A percentile compares a stretch with the other conserved stretches of the same genome.
phyloP scores from a whole-genome alignment of 2,797 vertebrate species.

The Lacerta viridis region DNA sequence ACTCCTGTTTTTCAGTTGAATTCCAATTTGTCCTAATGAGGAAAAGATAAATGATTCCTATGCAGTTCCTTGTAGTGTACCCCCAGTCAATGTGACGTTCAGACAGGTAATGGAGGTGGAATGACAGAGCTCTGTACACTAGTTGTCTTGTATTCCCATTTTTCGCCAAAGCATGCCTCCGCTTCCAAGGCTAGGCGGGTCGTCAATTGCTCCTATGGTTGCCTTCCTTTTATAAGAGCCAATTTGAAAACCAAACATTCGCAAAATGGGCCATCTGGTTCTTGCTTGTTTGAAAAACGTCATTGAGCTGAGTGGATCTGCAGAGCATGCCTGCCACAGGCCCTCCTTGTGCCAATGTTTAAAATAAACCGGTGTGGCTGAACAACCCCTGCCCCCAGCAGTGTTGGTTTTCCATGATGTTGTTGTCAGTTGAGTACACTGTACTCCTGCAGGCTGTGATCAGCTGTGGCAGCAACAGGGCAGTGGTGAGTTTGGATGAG shows the following conservation, averaged over 20 bases:
- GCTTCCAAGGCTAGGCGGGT: conserved; percentile 57
- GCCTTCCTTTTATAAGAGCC: conserved; percentile 56
- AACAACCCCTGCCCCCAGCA: neutral
- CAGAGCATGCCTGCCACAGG: conserved; percentile 84
- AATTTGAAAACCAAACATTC: conserved; percentile 71
- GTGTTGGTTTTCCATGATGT: conserved; percentile 49
- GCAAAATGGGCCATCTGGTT: conserved; percentile 82
- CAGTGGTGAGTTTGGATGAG: conserved; percentile 54
- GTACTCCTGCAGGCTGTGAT: conserved; percentile 47
- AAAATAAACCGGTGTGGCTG: conserved; percentile 84
- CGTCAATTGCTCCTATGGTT: conserved; percentile 64
- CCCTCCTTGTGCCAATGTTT: conserved; percentile 76
- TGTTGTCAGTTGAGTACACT: conserved; percentile 50
- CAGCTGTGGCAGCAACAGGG: conserved; percentile 50
- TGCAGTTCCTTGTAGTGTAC: fast-evolving
- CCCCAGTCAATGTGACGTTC: neutral
- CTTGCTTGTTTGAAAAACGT: conserved; percentile 80
- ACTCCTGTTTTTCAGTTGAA: neutral
- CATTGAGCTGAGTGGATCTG: conserved; percentile 81
- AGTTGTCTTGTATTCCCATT: conserved; percentile 44
- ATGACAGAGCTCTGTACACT: conserved; percentile 43
- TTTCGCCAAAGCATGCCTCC: conserved; percentile 53
- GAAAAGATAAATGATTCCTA: too few relatives aligned
- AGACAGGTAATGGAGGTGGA: conserved; percentile 21
- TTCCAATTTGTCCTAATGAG: neutral